Base-by-base conservation (phyloP, 2,113 vertebrate genomes). In the Chlorocebus sabaeus region DNA sequence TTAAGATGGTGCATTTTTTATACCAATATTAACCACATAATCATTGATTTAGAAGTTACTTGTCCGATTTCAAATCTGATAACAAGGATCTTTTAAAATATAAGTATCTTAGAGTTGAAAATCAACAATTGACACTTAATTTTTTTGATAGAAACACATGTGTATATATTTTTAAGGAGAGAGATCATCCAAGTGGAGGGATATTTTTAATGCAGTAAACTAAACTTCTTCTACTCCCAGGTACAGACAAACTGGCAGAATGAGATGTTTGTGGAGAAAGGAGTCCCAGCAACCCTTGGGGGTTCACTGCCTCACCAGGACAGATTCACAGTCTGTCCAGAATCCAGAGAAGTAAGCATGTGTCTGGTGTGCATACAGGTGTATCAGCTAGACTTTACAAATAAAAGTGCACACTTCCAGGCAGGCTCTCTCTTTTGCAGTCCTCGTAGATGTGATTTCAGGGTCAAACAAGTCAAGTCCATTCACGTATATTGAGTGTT, bases 401-500 rank as follows among this genome's bases (percentile, higher is more conserved):
- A 61, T 64, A 38, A 38, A 86, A 88, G 40, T 2, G 4, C 30
- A n/a, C 6, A 27, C 11, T 38, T 80, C 8, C 23, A 57, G 50
- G 20, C 14, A 95, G n/a, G 0, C 55, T 70, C 32, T 32, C 16
- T 40, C 22, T 40, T 84, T n/a, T 40, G 9, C 45, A 32, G 43
- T 70, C 90, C 38, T 78, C 57, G n/a, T n/a, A 84, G 27, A 76
- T 79, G 6, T 43, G 61, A 82, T 75, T 84, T 97, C 87, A 93
- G 88, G 75, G 70, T 70, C 59, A 88, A 64, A 43, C 8, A n/a
- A 52, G 48, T 43, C 4, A 27, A 20, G 6, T 79, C 95, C 45
- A 3, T 68, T 13, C 72, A 25, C 25, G 9, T 5, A n/a, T 84
- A 72, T 1, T 72, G 43, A 73, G 12, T 45, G 8, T 81, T 84